Percentiles rank a stretch among this genome's conserved stretches.
phyloP scores from a whole-genome alignment of 2,888 invertebrate species.

The Shargacucullia verbasci region DNA sequence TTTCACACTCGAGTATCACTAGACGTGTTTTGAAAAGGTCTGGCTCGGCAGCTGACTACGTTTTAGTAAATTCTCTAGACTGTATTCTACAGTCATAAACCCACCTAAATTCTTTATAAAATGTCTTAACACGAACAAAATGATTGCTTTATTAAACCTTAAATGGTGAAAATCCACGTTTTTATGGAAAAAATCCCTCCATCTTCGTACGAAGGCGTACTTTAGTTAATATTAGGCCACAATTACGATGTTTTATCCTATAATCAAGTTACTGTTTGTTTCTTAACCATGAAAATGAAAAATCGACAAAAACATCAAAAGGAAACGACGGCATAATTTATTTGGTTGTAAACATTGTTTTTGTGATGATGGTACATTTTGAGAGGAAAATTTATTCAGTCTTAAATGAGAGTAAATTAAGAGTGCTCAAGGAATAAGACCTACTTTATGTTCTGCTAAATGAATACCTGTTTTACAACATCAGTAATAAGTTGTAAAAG shows the following conservation, averaged over 20 bases:
- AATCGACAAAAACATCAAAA: slow-evolving; percentile 20
- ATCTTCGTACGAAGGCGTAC: slow-evolving; percentile 14
- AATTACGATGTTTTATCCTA: slow-evolving; percentile 42
- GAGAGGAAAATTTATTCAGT: slow-evolving; percentile 24
- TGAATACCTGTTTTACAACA: too few species aligned
- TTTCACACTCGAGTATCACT: too few species aligned
- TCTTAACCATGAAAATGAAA: slow-evolving; percentile 44
- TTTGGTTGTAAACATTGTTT: slow-evolving; percentile 32
- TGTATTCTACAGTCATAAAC: slow-evolving; percentile 6
- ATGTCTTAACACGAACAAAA: slow-evolving; percentile 21
- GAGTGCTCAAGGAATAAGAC: slow-evolving; percentile 14
- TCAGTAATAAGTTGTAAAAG: too few species aligned
- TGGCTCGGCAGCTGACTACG: too few species aligned
- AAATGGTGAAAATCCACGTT: slow-evolving; percentile 38
- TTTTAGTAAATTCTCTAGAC: not conserved
- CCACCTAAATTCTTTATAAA: slow-evolving; percentile 4
- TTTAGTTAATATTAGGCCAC: slow-evolving; percentile 29
- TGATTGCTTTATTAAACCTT: slow-evolving; percentile 44
- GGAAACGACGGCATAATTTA: slow-evolving; percentile 36
- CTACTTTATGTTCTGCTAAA: too few species aligned
- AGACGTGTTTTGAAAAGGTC: too few species aligned
- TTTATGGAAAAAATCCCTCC: slow-evolving; percentile 31
- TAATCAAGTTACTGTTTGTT: slow-evolving; percentile 54
- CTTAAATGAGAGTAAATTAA: slow-evolving; percentile 14
- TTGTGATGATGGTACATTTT: slow-evolving; percentile 39